Percentiles rank a stretch among this genome's conserved stretches.
Evolutionary conservation across 2,888 invertebrate genomes (phyloP).

Genomic region (Caenorhabditis japonica): DNA sequence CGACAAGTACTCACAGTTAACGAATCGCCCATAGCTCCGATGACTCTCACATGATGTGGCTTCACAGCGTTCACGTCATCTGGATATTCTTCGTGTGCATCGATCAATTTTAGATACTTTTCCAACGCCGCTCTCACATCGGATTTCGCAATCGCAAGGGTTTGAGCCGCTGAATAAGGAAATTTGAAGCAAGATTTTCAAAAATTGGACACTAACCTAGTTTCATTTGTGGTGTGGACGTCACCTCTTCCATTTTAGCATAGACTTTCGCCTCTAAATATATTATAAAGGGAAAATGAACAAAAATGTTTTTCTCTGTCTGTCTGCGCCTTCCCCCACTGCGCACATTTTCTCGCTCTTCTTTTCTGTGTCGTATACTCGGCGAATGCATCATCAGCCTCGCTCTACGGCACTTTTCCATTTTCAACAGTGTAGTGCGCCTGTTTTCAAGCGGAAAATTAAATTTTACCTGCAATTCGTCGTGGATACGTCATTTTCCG

Average conservation of each 20-base stretch:
- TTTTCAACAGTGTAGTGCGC: too few relatives aligned
- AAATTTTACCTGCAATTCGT: too few relatives aligned
- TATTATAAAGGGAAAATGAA: neutral
- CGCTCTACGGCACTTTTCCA: too few relatives aligned
- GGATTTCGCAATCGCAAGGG: conserved; percentile 14
- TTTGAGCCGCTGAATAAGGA: conserved; percentile 31
- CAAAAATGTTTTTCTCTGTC: neutral
- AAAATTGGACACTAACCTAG: conserved; percentile 3
- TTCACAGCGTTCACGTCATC: conserved; percentile 48
- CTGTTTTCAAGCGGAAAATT: too few relatives aligned
- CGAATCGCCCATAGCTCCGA: conserved; percentile 66
- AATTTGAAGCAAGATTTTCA: too few relatives aligned
- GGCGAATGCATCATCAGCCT: too few relatives aligned
- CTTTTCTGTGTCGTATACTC: too few relatives aligned
- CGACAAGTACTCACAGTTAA: conserved; percentile 55
- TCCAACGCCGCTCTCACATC: conserved; percentile 8
- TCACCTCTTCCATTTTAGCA: conserved; percentile 21
- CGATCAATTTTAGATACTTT: conserved; percentile 28
- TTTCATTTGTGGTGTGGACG: neutral
- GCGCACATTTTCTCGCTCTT: neutral
- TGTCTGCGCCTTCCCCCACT: conserved; percentile 3
- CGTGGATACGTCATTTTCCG: too few relatives aligned
- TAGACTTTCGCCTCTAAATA: conserved; percentile 14
- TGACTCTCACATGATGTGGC: conserved; percentile 64
- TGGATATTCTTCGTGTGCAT: conserved; percentile 23